Percentiles rank a stretch among this genome's conserved stretches.
phyloP scores from a whole-genome alignment of 1,140 invertebrate species.

The Octopus bimaculoides region DNA sequence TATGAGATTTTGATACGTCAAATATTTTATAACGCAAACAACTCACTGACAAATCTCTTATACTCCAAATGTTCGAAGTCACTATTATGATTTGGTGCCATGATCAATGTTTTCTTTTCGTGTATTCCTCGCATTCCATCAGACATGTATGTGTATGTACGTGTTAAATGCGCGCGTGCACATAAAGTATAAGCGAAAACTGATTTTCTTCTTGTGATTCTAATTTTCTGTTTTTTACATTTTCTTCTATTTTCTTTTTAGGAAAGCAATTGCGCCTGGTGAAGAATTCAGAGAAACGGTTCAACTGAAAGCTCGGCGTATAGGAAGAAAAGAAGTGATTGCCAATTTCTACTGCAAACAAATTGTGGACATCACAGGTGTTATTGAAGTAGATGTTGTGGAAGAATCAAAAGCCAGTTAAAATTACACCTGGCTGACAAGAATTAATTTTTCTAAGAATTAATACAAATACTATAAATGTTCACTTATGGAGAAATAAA shows the following conservation, averaged over 20 bases:
- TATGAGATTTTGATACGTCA: too few relatives aligned
- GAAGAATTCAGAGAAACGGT: conserved; percentile 47
- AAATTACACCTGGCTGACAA: not conserved
- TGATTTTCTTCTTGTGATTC: too few relatives aligned
- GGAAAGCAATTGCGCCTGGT: conserved; percentile 43
- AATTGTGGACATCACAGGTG: conserved; percentile 47
- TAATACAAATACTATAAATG: not conserved
- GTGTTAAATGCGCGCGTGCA: too few relatives aligned
- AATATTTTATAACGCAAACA: too few relatives aligned
- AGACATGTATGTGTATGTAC: too few relatives aligned
- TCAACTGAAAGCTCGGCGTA: conserved; percentile 38
- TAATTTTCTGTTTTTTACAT: too few relatives aligned
- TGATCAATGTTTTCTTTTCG: too few relatives aligned
- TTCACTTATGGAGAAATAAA: not conserved
- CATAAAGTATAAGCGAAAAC: too few relatives aligned
- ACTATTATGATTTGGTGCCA: too few relatives aligned
- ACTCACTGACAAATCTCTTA: too few relatives aligned
- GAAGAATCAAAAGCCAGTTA: conserved; percentile 22
- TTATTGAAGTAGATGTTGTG: conserved; percentile 41
- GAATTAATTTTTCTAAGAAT: not conserved
- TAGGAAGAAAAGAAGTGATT: conserved; percentile 45
- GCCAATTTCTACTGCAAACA: conserved; percentile 47
- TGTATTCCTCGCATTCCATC: too few relatives aligned
- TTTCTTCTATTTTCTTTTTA: conserved; percentile 20
- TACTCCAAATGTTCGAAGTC: too few relatives aligned